Evolutionary conservation across 1,140 invertebrate genomes (phyloP).

Genomic region (Hypsibius dujardini): DNA sequence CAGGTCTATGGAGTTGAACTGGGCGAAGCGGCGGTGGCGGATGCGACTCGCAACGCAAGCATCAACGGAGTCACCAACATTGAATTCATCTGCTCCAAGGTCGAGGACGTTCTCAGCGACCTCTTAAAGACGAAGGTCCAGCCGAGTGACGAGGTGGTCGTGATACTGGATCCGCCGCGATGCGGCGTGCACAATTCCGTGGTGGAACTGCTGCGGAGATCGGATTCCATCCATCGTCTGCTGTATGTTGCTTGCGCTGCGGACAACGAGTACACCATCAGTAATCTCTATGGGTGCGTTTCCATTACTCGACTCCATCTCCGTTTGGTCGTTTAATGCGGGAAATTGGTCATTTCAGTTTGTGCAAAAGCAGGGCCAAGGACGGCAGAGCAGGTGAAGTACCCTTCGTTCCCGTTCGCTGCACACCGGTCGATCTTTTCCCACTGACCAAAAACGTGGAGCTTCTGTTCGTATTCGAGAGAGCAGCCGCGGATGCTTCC

Average conservation of each 20-base stretch:
- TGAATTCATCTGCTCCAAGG: slow-evolving; percentile 70
- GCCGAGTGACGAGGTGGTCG: slow-evolving; percentile 47
- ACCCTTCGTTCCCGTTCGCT: neutral
- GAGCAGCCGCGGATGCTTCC: too few relatives aligned
- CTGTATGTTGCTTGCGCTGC: slow-evolving; percentile 70
- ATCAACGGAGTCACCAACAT: slow-evolving; percentile 44
- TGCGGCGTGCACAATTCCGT: slow-evolving; percentile 70
- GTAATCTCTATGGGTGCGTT: neutral
- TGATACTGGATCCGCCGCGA: slow-evolving; percentile 87
- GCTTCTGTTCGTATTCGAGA: neutral
- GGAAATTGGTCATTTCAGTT: neutral
- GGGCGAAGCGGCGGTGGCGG: slow-evolving; percentile 61
- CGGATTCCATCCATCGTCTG: slow-evolving; percentile 52
- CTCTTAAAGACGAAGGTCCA: slow-evolving; percentile 37
- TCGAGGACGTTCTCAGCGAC: slow-evolving; percentile 56
- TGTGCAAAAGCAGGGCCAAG: neutral
- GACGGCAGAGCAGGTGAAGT: neutral
- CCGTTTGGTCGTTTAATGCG: too few relatives aligned
- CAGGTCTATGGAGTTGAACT: slow-evolving; percentile 74
- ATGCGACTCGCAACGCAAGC: slow-evolving; percentile 69
- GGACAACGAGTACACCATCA: slow-evolving; percentile 3
- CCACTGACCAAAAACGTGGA: slow-evolving; percentile 12
- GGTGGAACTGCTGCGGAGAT: slow-evolving; percentile 53
- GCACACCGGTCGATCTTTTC: slow-evolving; percentile 7
- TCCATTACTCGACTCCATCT: too few relatives aligned